Conservation (phyloP, 2,888 invertebrate genomes). For the Campoplex capitator region DNA sequence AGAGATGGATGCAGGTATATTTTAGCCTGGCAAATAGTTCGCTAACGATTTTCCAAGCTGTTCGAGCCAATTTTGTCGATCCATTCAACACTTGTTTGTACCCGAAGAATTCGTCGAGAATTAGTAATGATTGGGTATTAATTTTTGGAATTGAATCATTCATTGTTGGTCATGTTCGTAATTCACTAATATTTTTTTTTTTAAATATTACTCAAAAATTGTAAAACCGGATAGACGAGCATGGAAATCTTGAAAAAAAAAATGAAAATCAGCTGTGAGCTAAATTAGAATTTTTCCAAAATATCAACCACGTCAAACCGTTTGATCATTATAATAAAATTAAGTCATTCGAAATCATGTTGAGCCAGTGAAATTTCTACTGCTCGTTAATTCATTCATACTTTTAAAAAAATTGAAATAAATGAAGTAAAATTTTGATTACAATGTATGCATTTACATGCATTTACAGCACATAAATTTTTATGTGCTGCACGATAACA, state of each 20-base stretch:
- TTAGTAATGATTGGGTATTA: not conserved
- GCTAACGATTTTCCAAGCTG: slow-evolving; percentile 16
- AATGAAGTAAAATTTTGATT: not conserved
- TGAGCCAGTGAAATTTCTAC: not conserved
- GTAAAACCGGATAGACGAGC: too few species aligned
- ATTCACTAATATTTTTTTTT: too few species aligned
- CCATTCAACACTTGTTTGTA: not conserved
- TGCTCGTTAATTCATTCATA: not conserved
- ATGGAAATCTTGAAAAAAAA: not conserved
- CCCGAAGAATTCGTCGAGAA: not conserved
- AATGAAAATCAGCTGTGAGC: not conserved
- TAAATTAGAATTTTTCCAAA: not conserved
- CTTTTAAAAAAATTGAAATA: not conserved
- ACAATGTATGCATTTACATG: too few species aligned
- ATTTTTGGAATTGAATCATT: not conserved
- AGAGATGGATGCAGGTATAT: slow-evolving; percentile 40
- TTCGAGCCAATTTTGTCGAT: not conserved
- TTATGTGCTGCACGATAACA: too few species aligned
- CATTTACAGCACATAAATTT: too few species aligned
- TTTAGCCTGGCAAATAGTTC: slow-evolving; percentile 37
- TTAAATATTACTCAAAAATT: too few species aligned
- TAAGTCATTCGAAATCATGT: too few species aligned
- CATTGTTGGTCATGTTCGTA: not conserved
- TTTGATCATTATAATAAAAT: not conserved
- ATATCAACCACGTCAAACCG: not conserved